Evolutionary conservation across 2,888 invertebrate genomes (phyloP).

Genomic region (Frankliniella fusca): DNA sequence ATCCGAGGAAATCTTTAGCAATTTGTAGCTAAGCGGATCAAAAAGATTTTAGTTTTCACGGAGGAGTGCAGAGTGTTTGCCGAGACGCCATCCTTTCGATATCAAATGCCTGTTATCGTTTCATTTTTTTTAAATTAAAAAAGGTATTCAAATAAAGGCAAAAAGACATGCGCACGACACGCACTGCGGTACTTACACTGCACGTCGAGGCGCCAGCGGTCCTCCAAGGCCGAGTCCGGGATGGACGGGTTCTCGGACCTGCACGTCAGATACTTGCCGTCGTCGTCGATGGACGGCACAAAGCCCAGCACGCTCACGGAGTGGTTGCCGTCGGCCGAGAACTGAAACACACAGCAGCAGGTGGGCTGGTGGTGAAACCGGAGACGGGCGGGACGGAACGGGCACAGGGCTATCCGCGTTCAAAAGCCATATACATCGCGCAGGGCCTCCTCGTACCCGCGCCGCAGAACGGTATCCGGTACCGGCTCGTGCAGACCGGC

Average conservation of each 20-base stretch:
- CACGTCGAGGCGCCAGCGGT: constrained; percentile 81
- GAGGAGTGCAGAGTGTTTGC: neutral
- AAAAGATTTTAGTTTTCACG: neutral
- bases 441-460: too few relatives aligned
- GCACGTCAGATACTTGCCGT: constrained; percentile 84
- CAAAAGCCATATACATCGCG: too few relatives aligned
- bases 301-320: constrained; percentile 78
- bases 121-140: neutral
- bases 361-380: too few relatives aligned
- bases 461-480: too few relatives aligned
- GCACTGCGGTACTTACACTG: constrained; percentile 69
- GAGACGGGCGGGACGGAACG: too few relatives aligned
- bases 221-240: constrained; percentile 75
- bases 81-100: neutral
- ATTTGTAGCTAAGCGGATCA: too few relatives aligned
- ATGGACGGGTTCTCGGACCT: constrained; percentile 83
- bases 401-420: too few relatives aligned
- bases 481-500: too few relatives aligned
- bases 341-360: constrained; percentile 51
- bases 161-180: neutral
- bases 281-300: constrained; percentile 79
- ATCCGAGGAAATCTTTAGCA: too few relatives aligned
- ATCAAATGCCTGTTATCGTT: neutral
- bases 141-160: neutral
- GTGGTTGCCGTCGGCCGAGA: constrained; percentile 70